A percentile compares a stretch with the other conserved stretches of the same genome.
phyloP scores from a whole-genome alignment of 35 echinoderm and acorn worm species.

The Patiria miniata region DNA sequence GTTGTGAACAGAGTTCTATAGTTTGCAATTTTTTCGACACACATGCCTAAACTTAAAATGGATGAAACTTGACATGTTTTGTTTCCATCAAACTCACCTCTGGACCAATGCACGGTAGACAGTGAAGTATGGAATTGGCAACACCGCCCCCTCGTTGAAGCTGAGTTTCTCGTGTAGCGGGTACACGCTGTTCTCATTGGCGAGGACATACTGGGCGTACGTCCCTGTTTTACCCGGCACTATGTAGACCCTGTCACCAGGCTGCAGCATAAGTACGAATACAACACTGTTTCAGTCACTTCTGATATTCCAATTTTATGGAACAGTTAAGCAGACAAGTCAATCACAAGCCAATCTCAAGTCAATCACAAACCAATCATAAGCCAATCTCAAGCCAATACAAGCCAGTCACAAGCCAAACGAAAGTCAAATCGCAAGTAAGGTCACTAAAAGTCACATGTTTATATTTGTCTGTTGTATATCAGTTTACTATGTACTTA shows the following conservation, averaged over 20 bases:
- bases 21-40: too few species aligned
- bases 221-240: conserved; percentile 43
- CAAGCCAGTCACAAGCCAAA: too few species aligned
- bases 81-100: not conserved
- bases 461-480: too few species aligned
- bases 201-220: conserved; percentile 46
- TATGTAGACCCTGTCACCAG: conserved; percentile 66
- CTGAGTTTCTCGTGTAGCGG: conserved; percentile 47
- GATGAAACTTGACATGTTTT: too few species aligned
- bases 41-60: too few species aligned
- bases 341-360: not conserved
- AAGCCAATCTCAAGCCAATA: too few species aligned
- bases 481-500: too few species aligned
- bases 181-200: conserved; percentile 39
- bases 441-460: too few species aligned
- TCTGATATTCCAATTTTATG: not conserved
- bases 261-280: conserved; percentile 29
- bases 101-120: conserved; percentile 52
- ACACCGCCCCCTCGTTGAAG: conserved; percentile 74
- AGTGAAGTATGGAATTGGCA: conserved; percentile 77
- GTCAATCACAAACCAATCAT: too few species aligned
- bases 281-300: not conserved
- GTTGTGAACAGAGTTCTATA: too few species aligned
- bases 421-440: too few species aligned
- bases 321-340: not conserved